phyloP scores from a whole-genome alignment of 2,113 vertebrate genomes.

The Solea senegalensis region DNA sequence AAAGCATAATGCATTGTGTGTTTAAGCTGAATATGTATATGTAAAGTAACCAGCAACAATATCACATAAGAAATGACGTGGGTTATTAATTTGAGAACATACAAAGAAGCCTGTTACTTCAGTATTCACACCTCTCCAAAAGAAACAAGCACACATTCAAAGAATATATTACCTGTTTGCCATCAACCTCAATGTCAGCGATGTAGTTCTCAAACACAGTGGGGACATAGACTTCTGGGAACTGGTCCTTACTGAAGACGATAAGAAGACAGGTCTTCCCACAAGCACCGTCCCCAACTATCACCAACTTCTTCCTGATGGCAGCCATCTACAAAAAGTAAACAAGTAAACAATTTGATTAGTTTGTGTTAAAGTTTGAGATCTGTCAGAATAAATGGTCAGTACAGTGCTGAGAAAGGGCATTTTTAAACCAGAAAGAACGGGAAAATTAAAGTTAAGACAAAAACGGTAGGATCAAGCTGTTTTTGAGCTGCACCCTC shows the following conservation, averaged over 20 bases:
- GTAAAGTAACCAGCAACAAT: too few relatives aligned
- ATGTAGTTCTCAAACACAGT: slow-evolving; percentile 99
- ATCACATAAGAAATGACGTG: too few relatives aligned
- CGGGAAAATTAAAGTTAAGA: background rate
- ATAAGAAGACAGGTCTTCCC: slow-evolving; percentile 98
- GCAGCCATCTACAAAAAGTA: slow-evolving; percentile 87
- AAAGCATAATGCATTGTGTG: too few relatives aligned
- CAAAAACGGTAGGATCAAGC: slow-evolving; percentile 6
- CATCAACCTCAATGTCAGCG: slow-evolving; percentile 96
- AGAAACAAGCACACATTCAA: background rate
- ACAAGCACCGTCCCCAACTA: slow-evolving; percentile 96
- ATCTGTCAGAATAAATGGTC: background rate
- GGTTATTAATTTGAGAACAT: background rate
- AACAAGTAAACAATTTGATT: slow-evolving; percentile 2
- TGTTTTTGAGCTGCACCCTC: slow-evolving; percentile 56
- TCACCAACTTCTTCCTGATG: slow-evolving; percentile 98
- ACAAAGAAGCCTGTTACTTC: too few relatives aligned
- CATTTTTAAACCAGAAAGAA: slow-evolving; percentile 30
- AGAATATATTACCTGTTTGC: slow-evolving; percentile 88
- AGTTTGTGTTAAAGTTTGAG: background rate
- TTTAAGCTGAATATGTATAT: too few relatives aligned
- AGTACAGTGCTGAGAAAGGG: slow-evolving; percentile 4
- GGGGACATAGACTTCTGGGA: slow-evolving; percentile 97
- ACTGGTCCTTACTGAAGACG: slow-evolving; percentile 98
- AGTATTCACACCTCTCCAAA: background rate